phyloP scores from a whole-genome alignment of 2,113 vertebrate genomes.

The Poeciliopsis prolifica region DNA sequence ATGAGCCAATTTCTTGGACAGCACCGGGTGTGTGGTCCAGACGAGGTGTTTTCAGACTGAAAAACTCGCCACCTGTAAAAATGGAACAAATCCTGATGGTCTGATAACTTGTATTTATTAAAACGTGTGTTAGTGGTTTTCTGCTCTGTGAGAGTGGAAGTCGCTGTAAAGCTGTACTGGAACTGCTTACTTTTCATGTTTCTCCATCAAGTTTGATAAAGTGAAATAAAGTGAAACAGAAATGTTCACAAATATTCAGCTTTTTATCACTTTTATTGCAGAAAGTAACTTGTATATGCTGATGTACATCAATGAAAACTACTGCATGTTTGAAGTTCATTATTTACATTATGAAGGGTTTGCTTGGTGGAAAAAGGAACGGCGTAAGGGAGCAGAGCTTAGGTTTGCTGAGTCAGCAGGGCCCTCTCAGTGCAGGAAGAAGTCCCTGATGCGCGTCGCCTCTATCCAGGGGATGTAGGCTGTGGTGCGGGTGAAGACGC shows the following conservation, averaged over 20 bases:
- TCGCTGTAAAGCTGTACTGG: constrained; percentile 31
- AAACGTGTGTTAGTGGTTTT: constrained; percentile 24
- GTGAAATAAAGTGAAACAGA: constrained; percentile 22
- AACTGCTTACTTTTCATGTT: constrained; percentile 13
- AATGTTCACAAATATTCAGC: constrained; percentile 17
- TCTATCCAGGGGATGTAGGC: constrained; percentile 87
- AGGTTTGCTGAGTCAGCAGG: constrained; percentile 14
- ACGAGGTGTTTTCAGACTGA: constrained; percentile 38
- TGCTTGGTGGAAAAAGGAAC: constrained; percentile 1
- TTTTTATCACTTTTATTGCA: constrained; percentile 52
- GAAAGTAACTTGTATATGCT: constrained; percentile 8
- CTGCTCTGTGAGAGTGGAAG: constrained; percentile 16
- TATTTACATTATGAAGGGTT: constrained; percentile 30
- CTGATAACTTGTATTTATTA: constrained; percentile 63
- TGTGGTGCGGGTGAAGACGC: constrained; percentile 84
- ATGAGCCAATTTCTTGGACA: constrained; percentile 9
- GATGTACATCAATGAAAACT: not conserved
- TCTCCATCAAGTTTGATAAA: constrained; percentile 40
- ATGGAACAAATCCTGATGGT: constrained; percentile 22
- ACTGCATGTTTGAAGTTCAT: constrained; percentile 28
- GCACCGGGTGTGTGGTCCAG: not conserved
- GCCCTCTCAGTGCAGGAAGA: constrained; percentile 80
- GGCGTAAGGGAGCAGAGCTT: constrained; percentile 19
- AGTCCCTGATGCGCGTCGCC: constrained; percentile 84
- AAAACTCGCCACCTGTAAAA: constrained; percentile 35